Evolutionary conservation across 2,113 vertebrate genomes (phyloP).

Genomic region (Falcunculus frontatus): DNA sequence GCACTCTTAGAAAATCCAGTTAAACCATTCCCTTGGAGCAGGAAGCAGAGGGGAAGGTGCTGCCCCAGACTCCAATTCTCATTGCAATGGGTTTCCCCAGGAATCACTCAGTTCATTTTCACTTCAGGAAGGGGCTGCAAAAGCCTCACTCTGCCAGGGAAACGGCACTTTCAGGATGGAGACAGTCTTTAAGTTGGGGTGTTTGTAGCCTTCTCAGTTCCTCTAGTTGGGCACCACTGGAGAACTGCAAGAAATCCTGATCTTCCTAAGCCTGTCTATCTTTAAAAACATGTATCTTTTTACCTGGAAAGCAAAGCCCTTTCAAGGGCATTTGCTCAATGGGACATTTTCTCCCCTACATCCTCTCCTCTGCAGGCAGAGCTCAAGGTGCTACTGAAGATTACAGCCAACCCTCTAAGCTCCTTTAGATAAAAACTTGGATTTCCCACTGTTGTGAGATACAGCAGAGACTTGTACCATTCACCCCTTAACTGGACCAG

Average conservation of each 20-base stretch:
- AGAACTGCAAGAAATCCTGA: not conserved
- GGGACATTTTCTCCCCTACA: not conserved
- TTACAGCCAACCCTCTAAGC: not conserved
- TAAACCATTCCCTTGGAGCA: not conserved
- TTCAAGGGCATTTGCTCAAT: not conserved
- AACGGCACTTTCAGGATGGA: not conserved
- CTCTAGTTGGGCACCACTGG: not conserved
- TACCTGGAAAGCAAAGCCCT: not conserved
- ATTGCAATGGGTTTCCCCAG: not conserved
- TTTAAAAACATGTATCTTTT: not conserved
- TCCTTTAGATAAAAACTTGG: not conserved
- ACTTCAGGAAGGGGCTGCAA: not conserved
- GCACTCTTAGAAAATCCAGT: not conserved
- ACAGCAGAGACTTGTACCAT: not conserved
- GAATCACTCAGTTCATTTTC: not conserved
- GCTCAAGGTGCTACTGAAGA: not conserved
- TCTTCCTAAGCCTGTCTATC: not conserved
- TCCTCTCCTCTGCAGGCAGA: not conserved
- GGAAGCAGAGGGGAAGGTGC: not conserved
- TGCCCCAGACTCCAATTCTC: not conserved
- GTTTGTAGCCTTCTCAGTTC: not conserved
- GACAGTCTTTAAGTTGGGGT: not conserved
- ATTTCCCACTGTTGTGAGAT: not conserved
- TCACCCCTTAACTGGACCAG: not conserved
- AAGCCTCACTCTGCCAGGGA: not conserved